Evolutionary conservation across 2,888 invertebrate genomes (phyloP).

Genomic region (Cryptus armator): DNA sequence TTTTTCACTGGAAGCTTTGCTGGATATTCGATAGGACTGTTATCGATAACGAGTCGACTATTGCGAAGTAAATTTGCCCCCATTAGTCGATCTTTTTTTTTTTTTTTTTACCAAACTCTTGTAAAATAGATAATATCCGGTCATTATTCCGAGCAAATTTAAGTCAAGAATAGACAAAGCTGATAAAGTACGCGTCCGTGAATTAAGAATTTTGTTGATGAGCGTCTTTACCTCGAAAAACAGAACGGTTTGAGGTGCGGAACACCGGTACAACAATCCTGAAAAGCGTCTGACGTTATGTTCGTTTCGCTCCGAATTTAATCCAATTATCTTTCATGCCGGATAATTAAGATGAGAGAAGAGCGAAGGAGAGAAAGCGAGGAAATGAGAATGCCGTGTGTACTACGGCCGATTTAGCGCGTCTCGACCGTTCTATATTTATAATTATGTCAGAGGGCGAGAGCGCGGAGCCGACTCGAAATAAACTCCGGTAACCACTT

Average conservation of each 20-base stretch:
- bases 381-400: slow-evolving; percentile 57
- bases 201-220: not conserved
- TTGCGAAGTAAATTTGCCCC: not conserved
- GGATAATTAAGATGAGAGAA: slow-evolving; percentile 46
- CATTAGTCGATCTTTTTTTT: not conserved
- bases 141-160: not conserved
- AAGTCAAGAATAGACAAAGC: not conserved
- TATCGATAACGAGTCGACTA: slow-evolving; percentile 4
- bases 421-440: slow-evolving; percentile 79
- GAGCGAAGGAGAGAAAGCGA: slow-evolving; percentile 48
- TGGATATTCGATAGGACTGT: not conserved
- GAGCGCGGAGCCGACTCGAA: slow-evolving; percentile 60
- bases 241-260: not conserved
- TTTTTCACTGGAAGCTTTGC: slow-evolving; percentile 25
- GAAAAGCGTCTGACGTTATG: not conserved
- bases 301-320: slow-evolving; percentile 35
- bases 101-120: too few species aligned
- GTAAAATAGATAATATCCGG: too few species aligned
- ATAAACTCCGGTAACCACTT: slow-evolving; percentile 60
- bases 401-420: slow-evolving; percentile 76
- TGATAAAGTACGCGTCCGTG: not conserved
- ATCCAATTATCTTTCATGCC: slow-evolving; percentile 53
- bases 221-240: not conserved
- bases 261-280: not conserved
- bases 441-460: slow-evolving; percentile 82